A percentile compares a stretch with the other conserved stretches of the same genome.
Conservation (phyloP, 2,113 vertebrate genomes). For the Ophiodon elongatus region DNA sequence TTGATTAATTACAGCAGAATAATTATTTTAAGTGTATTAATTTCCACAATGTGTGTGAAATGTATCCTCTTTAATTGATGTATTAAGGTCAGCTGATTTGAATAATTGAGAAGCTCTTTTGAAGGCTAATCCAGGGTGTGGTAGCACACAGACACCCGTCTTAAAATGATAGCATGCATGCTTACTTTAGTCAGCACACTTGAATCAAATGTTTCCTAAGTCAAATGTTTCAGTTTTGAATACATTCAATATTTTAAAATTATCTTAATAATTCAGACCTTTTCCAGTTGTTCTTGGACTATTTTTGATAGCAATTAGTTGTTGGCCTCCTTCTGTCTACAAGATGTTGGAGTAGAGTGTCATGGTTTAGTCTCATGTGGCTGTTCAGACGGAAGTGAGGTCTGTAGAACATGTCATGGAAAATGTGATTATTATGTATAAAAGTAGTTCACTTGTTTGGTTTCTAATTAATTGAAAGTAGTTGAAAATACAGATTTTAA, state of each 20-base stretch:
- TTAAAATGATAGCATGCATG: not conserved
- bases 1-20: conserved; percentile 35
- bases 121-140: conserved; percentile 55
- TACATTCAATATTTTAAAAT: not conserved
- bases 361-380: not conserved
- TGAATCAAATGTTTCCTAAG: not conserved
- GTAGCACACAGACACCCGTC: conserved; percentile 16
- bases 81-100: conserved; percentile 73
- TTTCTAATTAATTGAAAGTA: not conserved
- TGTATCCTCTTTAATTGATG: conserved; percentile 69
- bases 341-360: not conserved
- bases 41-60: conserved; percentile 75
- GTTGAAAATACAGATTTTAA: not conserved
- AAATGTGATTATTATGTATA: not conserved
- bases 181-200: not conserved
- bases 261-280: conserved; percentile 5
- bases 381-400: not conserved
- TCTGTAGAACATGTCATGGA: not conserved
- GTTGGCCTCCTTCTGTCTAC: not conserved
- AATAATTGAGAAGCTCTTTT: conserved; percentile 78
- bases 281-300: not conserved
- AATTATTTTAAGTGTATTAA: conserved; percentile 59
- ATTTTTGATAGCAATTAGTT: not conserved
- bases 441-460: not conserved
- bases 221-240: not conserved